Conservation (phyloP, 2,797 vertebrate species). For the Antennarius maculatus region DNA sequence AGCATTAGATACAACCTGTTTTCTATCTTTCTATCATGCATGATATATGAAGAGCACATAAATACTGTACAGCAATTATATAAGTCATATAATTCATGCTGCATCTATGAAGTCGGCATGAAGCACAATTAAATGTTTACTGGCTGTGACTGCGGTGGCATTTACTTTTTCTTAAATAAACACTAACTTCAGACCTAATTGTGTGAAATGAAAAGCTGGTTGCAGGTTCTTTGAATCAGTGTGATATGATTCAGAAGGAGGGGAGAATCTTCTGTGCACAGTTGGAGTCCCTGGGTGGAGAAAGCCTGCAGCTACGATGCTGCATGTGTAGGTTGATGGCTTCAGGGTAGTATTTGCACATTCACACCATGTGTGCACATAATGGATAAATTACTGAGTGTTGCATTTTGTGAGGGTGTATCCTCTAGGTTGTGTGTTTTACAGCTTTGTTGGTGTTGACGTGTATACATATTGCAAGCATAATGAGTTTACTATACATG, state of each 20-base stretch:
- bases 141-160: constrained; percentile 41
- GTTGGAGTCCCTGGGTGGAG: constrained; percentile 62
- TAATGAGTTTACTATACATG: constrained; percentile 1
- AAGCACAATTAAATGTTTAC: constrained; percentile 58
- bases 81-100: constrained; percentile 15
- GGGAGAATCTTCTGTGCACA: constrained; percentile 62
- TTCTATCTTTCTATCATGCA: background rate
- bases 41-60: background rate
- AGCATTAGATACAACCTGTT: background rate
- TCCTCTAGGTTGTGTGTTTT: background rate
- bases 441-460: constrained; percentile 11
- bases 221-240: constrained; percentile 71
- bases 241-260: constrained; percentile 69
- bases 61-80: constrained; percentile 3
- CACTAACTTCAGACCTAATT: constrained; percentile 63
- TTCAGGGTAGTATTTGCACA: constrained; percentile 48
- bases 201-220: constrained; percentile 72
- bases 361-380: constrained; percentile 37
- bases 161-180: constrained; percentile 48
- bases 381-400: constrained; percentile 41
- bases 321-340: constrained; percentile 47
- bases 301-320: constrained; percentile 41
- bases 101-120: constrained; percentile 33
- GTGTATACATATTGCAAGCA: constrained; percentile 8
- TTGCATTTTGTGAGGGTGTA: constrained; percentile 35